Evolutionary conservation across 2,888 invertebrate genomes (phyloP), one percentile per base, ranked within the genome.

Genomic region (Alitta virens): DNA sequence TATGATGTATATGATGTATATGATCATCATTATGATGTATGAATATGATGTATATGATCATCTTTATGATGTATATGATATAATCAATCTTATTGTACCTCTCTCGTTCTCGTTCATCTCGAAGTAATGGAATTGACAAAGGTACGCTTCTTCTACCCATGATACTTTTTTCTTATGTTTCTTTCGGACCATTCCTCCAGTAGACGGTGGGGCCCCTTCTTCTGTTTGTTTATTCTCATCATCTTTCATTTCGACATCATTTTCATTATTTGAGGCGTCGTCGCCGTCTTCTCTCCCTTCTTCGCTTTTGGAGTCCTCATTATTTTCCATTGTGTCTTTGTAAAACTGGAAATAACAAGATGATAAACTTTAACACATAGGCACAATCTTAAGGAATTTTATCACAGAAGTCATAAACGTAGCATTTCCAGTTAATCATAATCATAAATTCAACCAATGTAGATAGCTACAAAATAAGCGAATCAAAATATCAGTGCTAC

Each of bases 91-190:
- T n/a, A n/a, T n/a, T n/a, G 63, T 69, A 81, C 83, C 82, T 76
- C 97, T 87, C 83, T 98, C 97, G 18, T 91, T 94, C 83, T 95
- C 96, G 82, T 97, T 96, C 71, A 96, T 84, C 81, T 96, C 96
- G 82, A 98, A 97, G 83, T 88, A 95, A 74, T 90, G 89, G 62
- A 93, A 86, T 75, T 91, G 89, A 73, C 91, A 91, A 38, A 98
- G 84, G 69, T 90, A 88, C 5, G 86, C 83, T 2, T 89, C 86
- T 75, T 90, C 90, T 90, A 93, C 95, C 76, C 88, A 88, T 3
- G 91, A 86, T 71, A 88, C 87, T 80, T 91, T 91, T 64, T 78
- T 79, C 65, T 71, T 76, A 55, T 70, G 69, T 65, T 72, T 75
- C 62, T 73, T 67, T 49, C 51, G 46, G 7, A 49, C 21, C 26